Evolutionary conservation across 1,140 invertebrate species (phyloP).

Genomic region (Saccostrea cuccullata): DNA sequence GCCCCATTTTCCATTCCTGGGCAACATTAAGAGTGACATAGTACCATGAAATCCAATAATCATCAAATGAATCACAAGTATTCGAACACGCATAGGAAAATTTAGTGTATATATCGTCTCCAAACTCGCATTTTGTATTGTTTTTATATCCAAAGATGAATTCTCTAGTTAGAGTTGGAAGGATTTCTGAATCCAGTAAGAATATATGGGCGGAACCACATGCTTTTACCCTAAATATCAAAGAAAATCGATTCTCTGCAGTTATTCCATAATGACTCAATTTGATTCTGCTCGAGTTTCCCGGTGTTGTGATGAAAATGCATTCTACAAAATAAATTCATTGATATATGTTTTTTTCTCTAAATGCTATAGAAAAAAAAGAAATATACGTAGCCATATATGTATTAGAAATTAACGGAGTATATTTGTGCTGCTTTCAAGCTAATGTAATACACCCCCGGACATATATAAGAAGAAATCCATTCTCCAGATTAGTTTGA

Average conservation of each 20-base stretch:
- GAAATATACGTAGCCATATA: too few species aligned
- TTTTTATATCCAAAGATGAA: constrained; percentile 14
- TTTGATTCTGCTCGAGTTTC: background rate
- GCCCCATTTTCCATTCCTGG: constrained; percentile 3
- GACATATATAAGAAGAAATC: too few species aligned
- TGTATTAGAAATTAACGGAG: too few species aligned
- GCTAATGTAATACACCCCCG: too few species aligned
- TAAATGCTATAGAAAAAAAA: too few species aligned
- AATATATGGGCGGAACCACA: background rate
- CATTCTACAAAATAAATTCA: background rate
- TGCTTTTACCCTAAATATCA: background rate
- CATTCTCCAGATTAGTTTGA: too few species aligned
- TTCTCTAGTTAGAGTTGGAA: background rate
- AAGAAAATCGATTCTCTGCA: background rate
- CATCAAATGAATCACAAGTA: background rate
- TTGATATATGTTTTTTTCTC: too few species aligned
- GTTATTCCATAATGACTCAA: background rate
- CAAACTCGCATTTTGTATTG: constrained; percentile 14
- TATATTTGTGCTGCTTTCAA: too few species aligned
- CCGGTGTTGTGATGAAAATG: constrained; percentile 9
- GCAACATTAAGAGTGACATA: background rate
- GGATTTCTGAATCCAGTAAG: background rate
- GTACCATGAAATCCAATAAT: background rate
- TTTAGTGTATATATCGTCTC: background rate
- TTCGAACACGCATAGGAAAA: constrained; percentile 23